Evolutionary conservation across 2,888 invertebrate species (phyloP).

Genomic region (Clistopyga incitator): DNA sequence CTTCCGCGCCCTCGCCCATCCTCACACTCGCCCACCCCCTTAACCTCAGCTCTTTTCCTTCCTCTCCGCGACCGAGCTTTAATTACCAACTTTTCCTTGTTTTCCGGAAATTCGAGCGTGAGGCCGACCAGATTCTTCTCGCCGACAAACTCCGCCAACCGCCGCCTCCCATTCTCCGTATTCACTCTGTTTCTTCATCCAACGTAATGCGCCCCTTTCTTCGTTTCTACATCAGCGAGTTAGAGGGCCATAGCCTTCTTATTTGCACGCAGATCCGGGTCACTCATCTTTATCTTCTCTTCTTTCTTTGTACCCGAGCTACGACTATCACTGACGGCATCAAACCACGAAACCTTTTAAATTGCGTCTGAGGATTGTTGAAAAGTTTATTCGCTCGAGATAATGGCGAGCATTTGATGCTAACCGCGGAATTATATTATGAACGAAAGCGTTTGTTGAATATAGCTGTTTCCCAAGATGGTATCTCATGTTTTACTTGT

Average conservation of each 20-base stretch:
- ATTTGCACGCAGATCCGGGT: constrained; percentile 46
- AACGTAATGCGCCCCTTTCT: constrained; percentile 57
- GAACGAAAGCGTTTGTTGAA: neutral
- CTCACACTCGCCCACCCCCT: constrained; percentile 47
- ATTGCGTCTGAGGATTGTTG: neutral
- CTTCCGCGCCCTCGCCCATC: constrained; percentile 54
- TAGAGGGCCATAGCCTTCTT: constrained; percentile 40
- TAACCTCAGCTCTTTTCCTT: constrained; percentile 55
- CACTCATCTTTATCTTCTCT: constrained; percentile 36
- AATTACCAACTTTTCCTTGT: constrained; percentile 82
- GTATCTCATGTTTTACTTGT: neutral
- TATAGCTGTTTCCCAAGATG: neutral
- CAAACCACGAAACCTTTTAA: constrained; percentile 7
- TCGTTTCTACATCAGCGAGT: constrained; percentile 41
- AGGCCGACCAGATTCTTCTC: constrained; percentile 74
- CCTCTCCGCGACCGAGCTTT: constrained; percentile 72
- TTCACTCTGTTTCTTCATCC: constrained; percentile 66
- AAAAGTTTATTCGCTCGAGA: constrained; percentile 9
- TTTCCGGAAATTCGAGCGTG: constrained; percentile 77
- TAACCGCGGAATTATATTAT: neutral
- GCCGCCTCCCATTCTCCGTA: constrained; percentile 53
- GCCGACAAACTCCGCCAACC: constrained; percentile 61
- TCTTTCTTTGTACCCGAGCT: constrained; percentile 6
- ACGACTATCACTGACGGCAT: constrained; percentile 26
- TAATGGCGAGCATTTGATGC: neutral